Evolutionary conservation across 2,888 invertebrate species (phyloP).

Genomic region (Nasonia oneida): DNA sequence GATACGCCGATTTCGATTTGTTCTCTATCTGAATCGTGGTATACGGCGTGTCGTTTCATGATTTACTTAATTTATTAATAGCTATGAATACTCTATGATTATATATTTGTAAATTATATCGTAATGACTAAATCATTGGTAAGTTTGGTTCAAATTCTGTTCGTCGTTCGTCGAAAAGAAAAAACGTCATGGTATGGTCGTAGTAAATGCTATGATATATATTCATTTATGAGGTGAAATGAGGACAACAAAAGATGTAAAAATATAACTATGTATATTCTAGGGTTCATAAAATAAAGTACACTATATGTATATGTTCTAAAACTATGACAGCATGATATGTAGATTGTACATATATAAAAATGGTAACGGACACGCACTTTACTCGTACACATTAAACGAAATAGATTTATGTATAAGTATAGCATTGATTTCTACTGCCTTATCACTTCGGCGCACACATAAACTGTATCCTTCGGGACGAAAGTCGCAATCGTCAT

Average conservation of each 20-base stretch:
- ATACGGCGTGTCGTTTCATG: slow-evolving; percentile 8
- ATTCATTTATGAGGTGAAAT: slow-evolving; percentile 37
- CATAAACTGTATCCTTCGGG: slow-evolving; percentile 19
- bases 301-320: slow-evolving; percentile 51
- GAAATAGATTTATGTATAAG: not conserved
- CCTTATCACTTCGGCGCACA: not conserved
- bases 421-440: slow-evolving; percentile 41
- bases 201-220: slow-evolving; percentile 5
- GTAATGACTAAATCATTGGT: slow-evolving; percentile 39
- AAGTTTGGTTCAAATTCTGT: not conserved
- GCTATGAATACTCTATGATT: slow-evolving; percentile 42
- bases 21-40: not conserved
- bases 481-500: slow-evolving; percentile 27
- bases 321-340: slow-evolving; percentile 52
- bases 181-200: slow-evolving; percentile 4
- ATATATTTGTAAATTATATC: slow-evolving; percentile 17
- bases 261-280: slow-evolving; percentile 42
- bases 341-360: slow-evolving; percentile 26
- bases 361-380: slow-evolving; percentile 45
- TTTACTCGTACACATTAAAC: slow-evolving; percentile 35
- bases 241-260: slow-evolving; percentile 13
- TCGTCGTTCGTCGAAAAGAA: not conserved
- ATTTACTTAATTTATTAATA: slow-evolving; percentile 17
- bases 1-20: not conserved
- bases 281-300: slow-evolving; percentile 49